phyloP scores from a whole-genome alignment of 2,797 vertebrate genomes.

The Rhynchotus rufescens region DNA sequence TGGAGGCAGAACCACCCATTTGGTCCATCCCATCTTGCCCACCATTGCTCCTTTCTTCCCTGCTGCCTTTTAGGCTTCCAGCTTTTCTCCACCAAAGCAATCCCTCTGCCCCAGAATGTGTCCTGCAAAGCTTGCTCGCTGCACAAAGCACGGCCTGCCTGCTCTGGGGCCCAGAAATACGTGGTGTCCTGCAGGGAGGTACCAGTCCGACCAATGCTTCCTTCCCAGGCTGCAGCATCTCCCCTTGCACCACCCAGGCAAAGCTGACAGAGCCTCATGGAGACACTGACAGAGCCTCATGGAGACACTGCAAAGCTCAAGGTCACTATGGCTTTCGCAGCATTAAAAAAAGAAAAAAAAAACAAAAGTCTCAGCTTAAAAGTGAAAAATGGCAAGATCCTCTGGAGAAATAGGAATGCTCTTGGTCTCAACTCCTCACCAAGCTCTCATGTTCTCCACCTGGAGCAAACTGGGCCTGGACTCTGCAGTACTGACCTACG shows the following conservation, averaged over 20 bases:
- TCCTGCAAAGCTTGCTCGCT: not conserved
- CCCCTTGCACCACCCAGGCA: accelerated
- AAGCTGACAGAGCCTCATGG: not conserved
- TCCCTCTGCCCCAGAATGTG: not conserved
- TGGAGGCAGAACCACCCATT: not conserved
- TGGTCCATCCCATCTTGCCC: not conserved
- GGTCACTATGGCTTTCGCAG: not conserved
- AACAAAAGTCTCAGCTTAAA: not conserved
- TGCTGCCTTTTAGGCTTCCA: not conserved
- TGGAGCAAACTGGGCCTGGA: not conserved
- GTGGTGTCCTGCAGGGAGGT: not conserved
- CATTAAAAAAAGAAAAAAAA: too few species aligned
- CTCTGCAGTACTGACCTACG: not conserved
- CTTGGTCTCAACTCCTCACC: accelerated
- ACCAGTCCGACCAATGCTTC: not conserved
- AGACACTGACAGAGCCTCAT: not conserved
- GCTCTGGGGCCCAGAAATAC: not conserved
- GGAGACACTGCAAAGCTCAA: not conserved
- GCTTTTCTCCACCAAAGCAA: not conserved
- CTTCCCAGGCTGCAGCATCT: not conserved
- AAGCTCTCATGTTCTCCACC: not conserved
- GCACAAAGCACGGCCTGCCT: not conserved
- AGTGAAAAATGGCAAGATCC: not conserved
- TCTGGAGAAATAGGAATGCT: not conserved
- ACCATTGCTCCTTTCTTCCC: not conserved